Evolutionary conservation across 2,113 vertebrate species (phyloP).

Genomic region (Elephantulus edwardii): DNA sequence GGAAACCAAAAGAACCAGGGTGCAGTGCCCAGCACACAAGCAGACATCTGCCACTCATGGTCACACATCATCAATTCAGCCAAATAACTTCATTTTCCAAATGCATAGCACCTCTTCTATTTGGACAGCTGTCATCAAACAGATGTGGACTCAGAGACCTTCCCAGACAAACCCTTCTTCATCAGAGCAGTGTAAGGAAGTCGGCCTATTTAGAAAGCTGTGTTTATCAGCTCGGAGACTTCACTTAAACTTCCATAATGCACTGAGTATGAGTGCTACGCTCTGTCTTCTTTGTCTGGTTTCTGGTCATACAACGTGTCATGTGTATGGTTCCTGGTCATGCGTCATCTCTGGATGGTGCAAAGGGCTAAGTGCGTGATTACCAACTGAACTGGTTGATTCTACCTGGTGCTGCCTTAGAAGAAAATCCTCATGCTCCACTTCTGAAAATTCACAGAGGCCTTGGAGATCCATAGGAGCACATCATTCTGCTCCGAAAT

Average conservation of each 20-base stretch:
- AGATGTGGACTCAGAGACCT: conserved; percentile 24
- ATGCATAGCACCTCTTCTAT: conserved; percentile 64
- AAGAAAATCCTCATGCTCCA: not conserved
- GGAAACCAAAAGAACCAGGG: conserved; percentile 45
- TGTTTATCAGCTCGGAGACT: not conserved
- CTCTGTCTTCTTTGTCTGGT: not conserved
- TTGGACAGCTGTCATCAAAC: conserved; percentile 66
- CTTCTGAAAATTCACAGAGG: not conserved
- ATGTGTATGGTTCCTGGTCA: not conserved
- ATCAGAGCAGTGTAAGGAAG: not conserved
- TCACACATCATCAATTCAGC: conserved; percentile 56
- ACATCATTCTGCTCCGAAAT: not conserved
- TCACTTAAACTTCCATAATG: not conserved
- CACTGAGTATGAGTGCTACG: not conserved
- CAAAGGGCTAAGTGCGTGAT: not conserved
- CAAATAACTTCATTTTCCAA: conserved; percentile 76
- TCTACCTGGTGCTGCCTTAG: not conserved
- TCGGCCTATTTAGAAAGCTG: not conserved
- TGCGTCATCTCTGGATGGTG: not conserved
- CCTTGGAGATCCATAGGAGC: not conserved
- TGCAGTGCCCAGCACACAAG: conserved; percentile 1
- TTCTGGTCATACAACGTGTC: not conserved
- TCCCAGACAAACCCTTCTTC: conserved; percentile 32
- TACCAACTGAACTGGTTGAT: not conserved
- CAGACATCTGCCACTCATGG: conserved; percentile 69